phyloP scores from a whole-genome alignment of 2,113 vertebrate genomes.

The Trematomus loennbergii region DNA sequence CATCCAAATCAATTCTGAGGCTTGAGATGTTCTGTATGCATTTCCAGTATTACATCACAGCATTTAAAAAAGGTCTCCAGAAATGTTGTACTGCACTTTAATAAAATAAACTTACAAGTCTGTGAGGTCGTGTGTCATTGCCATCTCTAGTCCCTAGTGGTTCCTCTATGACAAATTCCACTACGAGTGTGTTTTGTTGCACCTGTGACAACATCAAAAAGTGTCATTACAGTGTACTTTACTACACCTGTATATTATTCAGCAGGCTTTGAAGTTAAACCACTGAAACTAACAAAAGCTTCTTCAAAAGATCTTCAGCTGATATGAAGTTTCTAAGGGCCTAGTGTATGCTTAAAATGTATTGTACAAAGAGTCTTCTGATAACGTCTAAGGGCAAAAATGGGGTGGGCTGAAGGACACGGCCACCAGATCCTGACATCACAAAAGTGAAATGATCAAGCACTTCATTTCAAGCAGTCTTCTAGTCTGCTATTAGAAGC shows the following conservation, averaged over 20 bases:
- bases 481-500: background rate
- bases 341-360: background rate
- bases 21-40: slow-evolving; percentile 1
- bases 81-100: background rate
- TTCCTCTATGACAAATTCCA: background rate
- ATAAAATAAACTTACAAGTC: slow-evolving; percentile 8
- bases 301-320: background rate
- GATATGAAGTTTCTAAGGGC: background rate
- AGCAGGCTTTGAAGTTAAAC: background rate
- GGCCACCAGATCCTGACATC: background rate
- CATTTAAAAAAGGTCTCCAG: background rate
- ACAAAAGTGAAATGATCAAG: background rate
- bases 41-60: slow-evolving; percentile 5
- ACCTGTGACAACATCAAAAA: background rate
- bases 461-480: background rate
- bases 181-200: background rate
- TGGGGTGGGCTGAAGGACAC: background rate
- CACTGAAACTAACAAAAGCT: background rate
- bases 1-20: slow-evolving; percentile 50
- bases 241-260: background rate
- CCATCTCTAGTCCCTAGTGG: background rate
- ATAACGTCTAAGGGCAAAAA: background rate
- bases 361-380: background rate
- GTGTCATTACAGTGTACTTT: background rate
- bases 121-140: background rate